phyloP scores from a whole-genome alignment of 2,797 vertebrate species.

The Chiloscyllium punctatum region DNA sequence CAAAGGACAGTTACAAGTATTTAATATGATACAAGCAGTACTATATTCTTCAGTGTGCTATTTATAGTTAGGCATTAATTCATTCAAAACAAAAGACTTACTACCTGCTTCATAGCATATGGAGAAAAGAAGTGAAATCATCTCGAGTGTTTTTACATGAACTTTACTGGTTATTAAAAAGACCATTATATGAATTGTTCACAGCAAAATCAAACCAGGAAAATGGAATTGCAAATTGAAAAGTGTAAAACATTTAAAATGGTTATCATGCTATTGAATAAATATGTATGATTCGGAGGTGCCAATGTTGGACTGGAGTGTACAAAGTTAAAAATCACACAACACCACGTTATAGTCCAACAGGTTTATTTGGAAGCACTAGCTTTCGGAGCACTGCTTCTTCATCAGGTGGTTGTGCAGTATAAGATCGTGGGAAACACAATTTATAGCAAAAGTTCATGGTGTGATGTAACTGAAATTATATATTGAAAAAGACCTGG shows the following conservation, averaged over 20 bases:
- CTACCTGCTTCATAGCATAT: not conserved
- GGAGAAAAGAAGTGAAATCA: not conserved
- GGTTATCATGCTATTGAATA: not conserved
- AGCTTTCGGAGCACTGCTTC: too few species aligned
- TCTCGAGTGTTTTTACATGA: not conserved
- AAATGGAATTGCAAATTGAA: not conserved
- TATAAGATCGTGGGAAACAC: too few species aligned
- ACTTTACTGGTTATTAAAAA: not conserved
- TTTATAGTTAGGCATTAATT: not conserved
- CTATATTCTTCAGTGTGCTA: not conserved
- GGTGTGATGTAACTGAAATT: too few species aligned
- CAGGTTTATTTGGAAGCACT: too few species aligned
- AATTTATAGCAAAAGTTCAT: too few species aligned
- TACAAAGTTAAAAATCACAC: too few species aligned
- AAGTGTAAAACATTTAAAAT: not conserved
- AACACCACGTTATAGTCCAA: too few species aligned
- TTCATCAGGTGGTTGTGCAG: too few species aligned
- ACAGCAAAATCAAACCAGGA: not conserved
- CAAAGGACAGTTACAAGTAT: not conserved
- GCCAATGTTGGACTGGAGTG: too few species aligned
- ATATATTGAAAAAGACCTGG: too few species aligned
- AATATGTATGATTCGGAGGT: too few species aligned
- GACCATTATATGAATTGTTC: not conserved
- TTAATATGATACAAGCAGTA: not conserved
- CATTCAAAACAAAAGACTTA: not conserved